Percentiles rank a stretch among this genome's conserved stretches.
These are phyloP conservation scores for Lichenostomus cassidix DNA, from an alignment of 2,113 vertebrate genomes.

Conservation along the genomic window DNA sequence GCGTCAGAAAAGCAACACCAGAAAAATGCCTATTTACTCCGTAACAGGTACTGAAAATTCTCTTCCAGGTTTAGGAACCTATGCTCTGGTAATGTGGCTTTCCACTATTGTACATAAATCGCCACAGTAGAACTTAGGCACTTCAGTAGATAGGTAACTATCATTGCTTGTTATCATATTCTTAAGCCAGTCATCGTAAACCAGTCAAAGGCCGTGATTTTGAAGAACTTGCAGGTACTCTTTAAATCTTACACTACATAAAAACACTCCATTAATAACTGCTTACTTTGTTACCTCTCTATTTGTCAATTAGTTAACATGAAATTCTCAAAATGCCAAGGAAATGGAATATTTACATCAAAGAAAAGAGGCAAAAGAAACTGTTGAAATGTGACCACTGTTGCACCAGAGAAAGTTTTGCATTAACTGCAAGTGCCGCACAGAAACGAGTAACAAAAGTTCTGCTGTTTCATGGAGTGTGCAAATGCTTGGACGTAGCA, in stretches of 20 bases:
- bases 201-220: not conserved
- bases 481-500: not conserved
- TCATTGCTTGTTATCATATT: not conserved
- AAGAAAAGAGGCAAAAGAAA: not conserved
- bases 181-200: not conserved
- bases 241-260: not conserved
- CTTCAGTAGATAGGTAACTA: not conserved
- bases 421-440: not conserved
- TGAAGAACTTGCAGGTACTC: not conserved
- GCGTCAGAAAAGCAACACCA: not conserved
- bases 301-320: not conserved
- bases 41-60: not conserved
- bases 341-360: not conserved
- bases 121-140: not conserved
- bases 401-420: not conserved
- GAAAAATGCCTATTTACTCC: not conserved
- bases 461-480: accelerated
- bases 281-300: not conserved
- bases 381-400: not conserved
- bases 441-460: not conserved
- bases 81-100: not conserved
- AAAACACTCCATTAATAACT: not conserved
- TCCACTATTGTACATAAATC: not conserved
- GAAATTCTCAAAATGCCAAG: not conserved
- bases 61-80: not conserved